Percentiles rank a stretch among this genome's conserved stretches.
Evolutionary conservation across 2,797 vertebrate species (phyloP).

Genomic region (Sebastes ruberrimus): DNA sequence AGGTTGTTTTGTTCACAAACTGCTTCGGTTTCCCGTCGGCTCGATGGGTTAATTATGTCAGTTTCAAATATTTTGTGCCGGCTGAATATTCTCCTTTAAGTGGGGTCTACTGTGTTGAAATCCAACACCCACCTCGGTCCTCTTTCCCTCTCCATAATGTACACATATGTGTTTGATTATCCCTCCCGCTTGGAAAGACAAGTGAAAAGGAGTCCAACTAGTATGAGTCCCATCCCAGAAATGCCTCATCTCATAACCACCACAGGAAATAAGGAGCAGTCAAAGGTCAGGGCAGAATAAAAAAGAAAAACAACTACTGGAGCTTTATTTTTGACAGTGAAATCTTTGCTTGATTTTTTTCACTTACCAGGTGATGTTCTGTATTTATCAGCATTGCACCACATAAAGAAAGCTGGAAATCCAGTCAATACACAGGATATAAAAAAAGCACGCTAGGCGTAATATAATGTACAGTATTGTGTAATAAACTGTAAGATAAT

Average conservation of each 20-base stretch:
- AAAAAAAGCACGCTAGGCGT: not conserved
- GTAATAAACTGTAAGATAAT: conserved; percentile 45
- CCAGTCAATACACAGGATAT: not conserved
- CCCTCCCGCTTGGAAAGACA: conserved; percentile 41
- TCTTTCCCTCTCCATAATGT: conserved; percentile 27
- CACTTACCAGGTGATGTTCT: not conserved
- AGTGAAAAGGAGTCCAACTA: conserved; percentile 43
- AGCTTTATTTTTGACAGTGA: not conserved
- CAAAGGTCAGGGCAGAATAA: conserved; percentile 41
- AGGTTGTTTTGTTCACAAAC: conserved; percentile 40
- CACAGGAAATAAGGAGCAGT: conserved; percentile 56
- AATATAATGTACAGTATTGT: conserved; percentile 20
- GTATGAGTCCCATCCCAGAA: conserved; percentile 37
- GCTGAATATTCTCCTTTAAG: conserved; percentile 54
- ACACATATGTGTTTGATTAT: conserved; percentile 60
- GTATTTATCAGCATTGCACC: conserved; percentile 1
- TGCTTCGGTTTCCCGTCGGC: conserved; percentile 37
- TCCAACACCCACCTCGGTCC: conserved; percentile 35
- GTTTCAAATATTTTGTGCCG: conserved; percentile 53
- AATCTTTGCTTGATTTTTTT: not conserved
- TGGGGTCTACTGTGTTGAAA: conserved; percentile 63
- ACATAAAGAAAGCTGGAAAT: not conserved
- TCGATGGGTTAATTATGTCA: conserved; percentile 55
- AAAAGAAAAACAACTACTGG: conserved; percentile 20
- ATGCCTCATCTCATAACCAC: conserved; percentile 57